These are phyloP conservation scores for Polypterus senegalus DNA, from an alignment of 2,113 vertebrate species.

Conservation along the genomic window DNA sequence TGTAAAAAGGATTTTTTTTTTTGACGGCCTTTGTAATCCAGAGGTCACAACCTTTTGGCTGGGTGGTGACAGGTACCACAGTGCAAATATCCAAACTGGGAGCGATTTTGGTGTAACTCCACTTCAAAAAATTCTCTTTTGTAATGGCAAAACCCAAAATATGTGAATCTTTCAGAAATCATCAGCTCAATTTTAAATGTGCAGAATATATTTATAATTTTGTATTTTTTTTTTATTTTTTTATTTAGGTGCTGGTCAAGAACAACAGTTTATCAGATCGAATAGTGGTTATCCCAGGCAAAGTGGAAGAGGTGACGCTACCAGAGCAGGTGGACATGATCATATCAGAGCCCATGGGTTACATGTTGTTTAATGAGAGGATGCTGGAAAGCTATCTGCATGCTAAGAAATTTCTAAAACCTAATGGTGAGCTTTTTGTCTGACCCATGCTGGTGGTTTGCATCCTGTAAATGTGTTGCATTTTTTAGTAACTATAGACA, in stretches of 20 bases:
- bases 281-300: conserved; percentile 82
- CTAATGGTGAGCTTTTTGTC: conserved; percentile 54
- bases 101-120: not conserved
- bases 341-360: conserved; percentile 94
- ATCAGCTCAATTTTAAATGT: no score
- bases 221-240: not conserved
- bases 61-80: no score
- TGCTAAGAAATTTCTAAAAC: conserved; percentile 90
- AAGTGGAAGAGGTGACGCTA: conserved; percentile 84
- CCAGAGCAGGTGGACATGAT: conserved; percentile 92
- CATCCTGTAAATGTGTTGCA: no score
- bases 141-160: no score
- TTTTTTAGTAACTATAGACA: no score
- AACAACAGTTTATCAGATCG: conserved; percentile 80
- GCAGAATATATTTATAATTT: no score
- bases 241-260: conserved; percentile 74
- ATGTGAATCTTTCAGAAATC: no score
- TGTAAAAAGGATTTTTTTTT: no score
- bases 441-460: no score
- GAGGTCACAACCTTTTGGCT: no score
- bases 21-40: no score
- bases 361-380: conserved; percentile 93
- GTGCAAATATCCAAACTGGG: no score
- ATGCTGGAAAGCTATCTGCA: conserved; percentile 96
- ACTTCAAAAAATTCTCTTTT: not conserved